Evolutionary conservation across 2,888 invertebrate species (phyloP), one percentile per base, ranked within the genome.

Genomic region (Allygus modestus): DNA sequence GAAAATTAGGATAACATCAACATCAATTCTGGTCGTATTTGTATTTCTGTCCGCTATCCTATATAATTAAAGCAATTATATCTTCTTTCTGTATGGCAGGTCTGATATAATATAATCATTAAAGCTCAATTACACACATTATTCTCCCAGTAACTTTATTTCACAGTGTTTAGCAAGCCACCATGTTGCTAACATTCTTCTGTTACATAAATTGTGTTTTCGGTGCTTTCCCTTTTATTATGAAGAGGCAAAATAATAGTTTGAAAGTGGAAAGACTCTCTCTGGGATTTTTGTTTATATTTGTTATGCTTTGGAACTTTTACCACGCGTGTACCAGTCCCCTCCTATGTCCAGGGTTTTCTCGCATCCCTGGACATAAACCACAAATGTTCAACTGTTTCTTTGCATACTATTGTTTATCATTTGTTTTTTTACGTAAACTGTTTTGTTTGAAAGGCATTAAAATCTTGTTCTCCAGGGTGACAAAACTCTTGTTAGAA

Each of bases 151-250:
- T 37, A 4, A 37, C 9, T 37, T 37, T 37, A 37, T 37, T 37
- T 37, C 9, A n/a, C 37, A 37, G 37, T 37, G 9, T 9, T 37
- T 9, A 7, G 37, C 37, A 1, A 1, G 17, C 54, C 12, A 65
- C 2, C 28, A 65, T 65, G 65, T 28, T 65, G 15, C 31, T 65
- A 17, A 15, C 1, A 15, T 11, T 65, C 2, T 65, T 65, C 17
- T 20, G 65, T 12, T 65, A 28, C 17, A 12, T 65, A 65, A 65
- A 65, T 28, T 65, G 65, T 65, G 17, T 65, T 28, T 65, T 65
- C 15, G 65, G 65, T 15, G 65, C 28, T 28, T 65, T 65, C 31
- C 65, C 65, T 15, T 65, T 65, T 65, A 17, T 65, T 65, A 9
- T 65, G 12, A 65, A 65, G 20, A 65, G 15, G 0, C 12, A 28